phyloP scores from a whole-genome alignment of 2,888 invertebrate species.

The Drosophila infuscata region DNA sequence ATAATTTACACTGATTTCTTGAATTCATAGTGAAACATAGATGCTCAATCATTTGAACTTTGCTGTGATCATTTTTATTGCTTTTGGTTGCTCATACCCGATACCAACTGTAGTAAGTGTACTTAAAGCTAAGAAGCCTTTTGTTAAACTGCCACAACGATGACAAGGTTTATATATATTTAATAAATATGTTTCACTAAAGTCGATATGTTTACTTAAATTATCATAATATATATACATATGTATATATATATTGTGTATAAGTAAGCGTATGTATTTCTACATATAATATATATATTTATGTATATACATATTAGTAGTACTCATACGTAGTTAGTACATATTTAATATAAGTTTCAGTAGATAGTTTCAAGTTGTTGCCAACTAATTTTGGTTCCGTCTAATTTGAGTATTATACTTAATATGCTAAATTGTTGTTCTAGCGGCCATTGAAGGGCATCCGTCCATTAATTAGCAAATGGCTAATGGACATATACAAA shows the following conservation, averaged over 20 bases:
- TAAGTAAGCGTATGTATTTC: conserved; percentile 27
- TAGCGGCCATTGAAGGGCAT: conserved; percentile 83
- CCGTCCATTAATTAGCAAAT: conserved; percentile 57
- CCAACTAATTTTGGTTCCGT: conserved; percentile 18
- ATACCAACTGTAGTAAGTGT: conserved; percentile 52
- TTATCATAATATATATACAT: conserved; percentile 40
- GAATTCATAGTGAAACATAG: conserved; percentile 1
- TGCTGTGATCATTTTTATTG: conserved; percentile 37
- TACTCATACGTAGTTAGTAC: conserved; percentile 25
- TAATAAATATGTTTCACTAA: conserved; percentile 44
- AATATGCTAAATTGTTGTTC: conserved; percentile 60
- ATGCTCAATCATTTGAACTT: conserved; percentile 7
- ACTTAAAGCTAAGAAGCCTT: conserved; percentile 61
- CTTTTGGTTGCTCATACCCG: conserved; percentile 41
- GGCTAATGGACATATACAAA: conserved; percentile 21
- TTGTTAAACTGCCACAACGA: conserved; percentile 54
- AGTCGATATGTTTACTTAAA: conserved; percentile 61
- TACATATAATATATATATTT: conserved; percentile 17
- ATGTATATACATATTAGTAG: conserved; percentile 12
- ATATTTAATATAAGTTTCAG: conserved; percentile 11
- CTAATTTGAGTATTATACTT: conserved; percentile 29
- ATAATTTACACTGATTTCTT: background rate
- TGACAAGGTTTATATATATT: conserved; percentile 43
- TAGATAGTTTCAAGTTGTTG: conserved; percentile 26
- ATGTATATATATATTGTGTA: conserved; percentile 26